A percentile compares a stretch with the other conserved stretches of the same genome.
These are phyloP conservation scores for Ruditapes philippinarum DNA, from an alignment of 1,140 invertebrate genomes.

Conservation along the genomic window DNA sequence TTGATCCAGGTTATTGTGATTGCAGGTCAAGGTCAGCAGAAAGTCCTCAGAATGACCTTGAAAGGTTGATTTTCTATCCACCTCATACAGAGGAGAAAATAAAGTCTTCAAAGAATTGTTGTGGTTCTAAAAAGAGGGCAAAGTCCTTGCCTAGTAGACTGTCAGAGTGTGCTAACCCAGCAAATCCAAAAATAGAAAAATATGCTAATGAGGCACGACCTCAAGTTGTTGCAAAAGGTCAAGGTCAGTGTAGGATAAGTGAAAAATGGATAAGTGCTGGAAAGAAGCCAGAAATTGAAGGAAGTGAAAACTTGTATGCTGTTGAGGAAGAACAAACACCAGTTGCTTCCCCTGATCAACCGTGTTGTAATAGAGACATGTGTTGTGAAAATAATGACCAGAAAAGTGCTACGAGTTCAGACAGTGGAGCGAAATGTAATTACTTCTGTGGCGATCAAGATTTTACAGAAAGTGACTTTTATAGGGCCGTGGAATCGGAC, in stretches of 20 bases:
- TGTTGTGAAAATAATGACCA: constrained; percentile 63
- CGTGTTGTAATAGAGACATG: constrained; percentile 57
- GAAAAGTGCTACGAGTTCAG: constrained; percentile 3
- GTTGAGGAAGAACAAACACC: constrained; percentile 79
- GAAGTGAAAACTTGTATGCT: constrained; percentile 75
- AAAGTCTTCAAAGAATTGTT: constrained; percentile 44
- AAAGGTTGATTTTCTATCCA: constrained; percentile 81
- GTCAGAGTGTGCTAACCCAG: constrained; percentile 45
- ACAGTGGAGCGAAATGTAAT: constrained; percentile 23
- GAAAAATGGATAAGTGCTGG: constrained; percentile 51
- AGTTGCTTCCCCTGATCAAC: constrained; percentile 72
- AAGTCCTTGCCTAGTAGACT: constrained; percentile 37
- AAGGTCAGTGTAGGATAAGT: constrained; percentile 56
- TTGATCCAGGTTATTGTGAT: constrained; percentile 80
- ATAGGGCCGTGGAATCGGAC: constrained; percentile 53
- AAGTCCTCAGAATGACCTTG: constrained; percentile 78
- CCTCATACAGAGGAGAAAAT: constrained; percentile 79
- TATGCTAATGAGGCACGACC: constrained; percentile 78
- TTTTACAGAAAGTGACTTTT: constrained; percentile 63
- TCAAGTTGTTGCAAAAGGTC: constrained; percentile 24
- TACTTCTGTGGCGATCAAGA: constrained; percentile 30
- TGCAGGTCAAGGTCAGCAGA: constrained; percentile 68
- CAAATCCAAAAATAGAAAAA: constrained; percentile 62
- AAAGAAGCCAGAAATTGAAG: constrained; percentile 46
- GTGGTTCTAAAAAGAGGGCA: constrained; percentile 34